Evolutionary conservation across 2,888 invertebrate genomes (phyloP), one percentile per base, ranked within the genome.

Genomic region (Drosophila neotestacea): DNA sequence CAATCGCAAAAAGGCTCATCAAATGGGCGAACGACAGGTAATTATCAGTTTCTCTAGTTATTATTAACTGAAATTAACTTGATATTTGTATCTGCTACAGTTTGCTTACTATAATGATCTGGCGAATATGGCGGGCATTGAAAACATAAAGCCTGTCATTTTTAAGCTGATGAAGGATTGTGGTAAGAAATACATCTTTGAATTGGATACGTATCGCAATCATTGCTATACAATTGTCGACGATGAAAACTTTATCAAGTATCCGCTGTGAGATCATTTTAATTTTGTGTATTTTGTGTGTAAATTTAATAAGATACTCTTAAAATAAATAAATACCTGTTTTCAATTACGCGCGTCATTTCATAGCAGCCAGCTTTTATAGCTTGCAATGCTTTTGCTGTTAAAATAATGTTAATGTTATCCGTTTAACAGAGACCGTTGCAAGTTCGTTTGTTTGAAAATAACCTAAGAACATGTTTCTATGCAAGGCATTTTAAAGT

Each of bases 1-100:
- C 50, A 94, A 95, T 88, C 94, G 94, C 70, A 94, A 95, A 34
- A 95, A 97, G 89, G 95, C 96, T 32, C 97, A 97, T 91, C 95
- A 95, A 94, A 87, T 91, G 91, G 91, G 90, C 41, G 87, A 89
- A 30, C 79, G 86, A 70, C 90, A 90, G 89, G 91, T 91, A 16
- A 10, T 60, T 61, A 4, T 4, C 4, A 11, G 3, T 28, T 6
- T 13, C 10, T 4, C 4, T 1, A 9, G 1, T 6, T 32, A 22
- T n/a, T 6, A 7, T 50, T 1, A 34, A 9, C 3, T 11, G 3
- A 2, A 16, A 51, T 36, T 47, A n/a, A 13, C 13, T 10, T 10
- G 6, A 4, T 0, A n/a, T 39, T 22, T 42, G 0, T 2, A 6
- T 16, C 13, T 13, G 3, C 27, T 94, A 63, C 93, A 95, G 93